These are phyloP conservation scores for Poecile montanus DNA, from an alignment of 2,797 vertebrate genomes.

Conservation along the genomic window DNA sequence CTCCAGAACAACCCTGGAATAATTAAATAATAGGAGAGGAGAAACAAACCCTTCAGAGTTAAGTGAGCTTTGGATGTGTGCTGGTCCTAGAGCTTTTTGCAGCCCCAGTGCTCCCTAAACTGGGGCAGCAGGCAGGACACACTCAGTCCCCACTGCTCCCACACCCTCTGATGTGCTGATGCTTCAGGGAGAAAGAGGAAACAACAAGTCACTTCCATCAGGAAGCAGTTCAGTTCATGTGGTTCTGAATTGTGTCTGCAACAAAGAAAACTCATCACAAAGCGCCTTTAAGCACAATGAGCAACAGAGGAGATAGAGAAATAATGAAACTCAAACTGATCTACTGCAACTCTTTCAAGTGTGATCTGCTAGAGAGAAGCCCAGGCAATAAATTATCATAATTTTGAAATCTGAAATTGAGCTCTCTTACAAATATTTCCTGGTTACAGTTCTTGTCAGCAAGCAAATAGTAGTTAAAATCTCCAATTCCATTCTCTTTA, in stretches of 20 bases:
- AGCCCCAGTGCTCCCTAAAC: neutral
- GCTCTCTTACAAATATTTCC: slow-evolving; percentile 3
- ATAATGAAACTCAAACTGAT: neutral
- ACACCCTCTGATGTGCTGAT: neutral
- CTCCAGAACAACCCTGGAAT: neutral
- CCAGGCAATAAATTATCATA: neutral
- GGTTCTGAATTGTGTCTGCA: slow-evolving; percentile 5
- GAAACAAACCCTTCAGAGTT: neutral
- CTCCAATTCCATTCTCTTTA: neutral
- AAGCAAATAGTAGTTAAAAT: neutral
- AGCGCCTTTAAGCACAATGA: neutral
- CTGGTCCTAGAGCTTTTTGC: neutral
- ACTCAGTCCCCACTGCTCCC: neutral
- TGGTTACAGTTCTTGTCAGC: neutral
- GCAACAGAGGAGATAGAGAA: neutral
- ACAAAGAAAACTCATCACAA: neutral
- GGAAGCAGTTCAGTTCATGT: neutral
- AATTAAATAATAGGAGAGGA: neutral
- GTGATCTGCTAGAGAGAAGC: neutral
- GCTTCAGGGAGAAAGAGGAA: neutral
- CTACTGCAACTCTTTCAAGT: neutral
- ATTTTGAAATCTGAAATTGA: slow-evolving; percentile 6
- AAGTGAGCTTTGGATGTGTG: neutral
- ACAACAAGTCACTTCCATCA: neutral
- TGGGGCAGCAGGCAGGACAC: neutral